Conservation (phyloP, 30 jellyfish, hydroid and myxozoan genomes). For the Mastigias papua region DNA sequence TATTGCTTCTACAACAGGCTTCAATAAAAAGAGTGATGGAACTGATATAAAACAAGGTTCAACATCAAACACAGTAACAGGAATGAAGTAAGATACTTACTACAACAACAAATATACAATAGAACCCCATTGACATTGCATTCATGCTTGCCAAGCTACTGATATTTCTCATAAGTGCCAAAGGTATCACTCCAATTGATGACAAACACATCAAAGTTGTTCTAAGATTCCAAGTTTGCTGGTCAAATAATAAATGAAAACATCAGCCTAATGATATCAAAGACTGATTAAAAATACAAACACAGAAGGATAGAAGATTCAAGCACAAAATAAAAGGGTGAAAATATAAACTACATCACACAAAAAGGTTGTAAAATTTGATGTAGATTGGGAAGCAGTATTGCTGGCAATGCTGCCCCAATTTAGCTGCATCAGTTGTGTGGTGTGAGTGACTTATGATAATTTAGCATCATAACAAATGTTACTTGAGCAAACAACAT, state of each 20-base stretch:
- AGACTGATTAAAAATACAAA: background rate
- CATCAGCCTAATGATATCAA: background rate
- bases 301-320: background rate
- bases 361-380: no score
- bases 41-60: no score
- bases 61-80: background rate
- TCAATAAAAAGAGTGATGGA: no score
- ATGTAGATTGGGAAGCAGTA: no score
- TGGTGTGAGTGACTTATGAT: no score
- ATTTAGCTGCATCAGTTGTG: no score
- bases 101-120: conserved; percentile 79
- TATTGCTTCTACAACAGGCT: no score
- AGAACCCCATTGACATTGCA: conserved; percentile 93
- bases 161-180: conserved; percentile 92
- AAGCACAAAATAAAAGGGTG: no score
- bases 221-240: conserved; percentile 93
- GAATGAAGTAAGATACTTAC: conserved; percentile 55
- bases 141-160: conserved; percentile 95
- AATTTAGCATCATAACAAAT: no score
- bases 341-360: no score
- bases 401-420: no score
- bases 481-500: no score
- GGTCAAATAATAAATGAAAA: background rate
- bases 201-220: conserved; percentile 86
- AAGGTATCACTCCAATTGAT: conserved; percentile 81